Conservation (phyloP, 2,888 invertebrate genomes). For the Conistra vaccinii region DNA sequence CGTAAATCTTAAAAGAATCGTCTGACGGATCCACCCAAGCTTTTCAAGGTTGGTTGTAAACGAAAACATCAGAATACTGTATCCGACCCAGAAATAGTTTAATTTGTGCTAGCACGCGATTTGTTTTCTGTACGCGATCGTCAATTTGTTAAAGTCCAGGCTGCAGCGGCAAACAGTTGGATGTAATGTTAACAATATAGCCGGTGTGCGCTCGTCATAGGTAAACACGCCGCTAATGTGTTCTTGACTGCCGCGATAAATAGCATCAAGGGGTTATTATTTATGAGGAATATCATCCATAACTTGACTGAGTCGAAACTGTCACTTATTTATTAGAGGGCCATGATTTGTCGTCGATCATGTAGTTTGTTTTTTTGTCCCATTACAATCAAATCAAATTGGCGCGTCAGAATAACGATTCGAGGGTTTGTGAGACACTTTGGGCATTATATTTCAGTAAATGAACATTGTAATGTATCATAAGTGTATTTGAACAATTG, state of each 20-base stretch:
- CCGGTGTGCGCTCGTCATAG: slow-evolving; percentile 61
- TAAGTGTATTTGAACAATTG: slow-evolving; percentile 65
- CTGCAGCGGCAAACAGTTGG: slow-evolving; percentile 68
- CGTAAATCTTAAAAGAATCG: slow-evolving; percentile 85
- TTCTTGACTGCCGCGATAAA: slow-evolving; percentile 50
- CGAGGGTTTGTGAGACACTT: slow-evolving; percentile 17
- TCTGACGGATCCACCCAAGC: slow-evolving; percentile 79
- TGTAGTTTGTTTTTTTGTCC: slow-evolving; percentile 42
- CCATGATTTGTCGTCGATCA: slow-evolving; percentile 26
- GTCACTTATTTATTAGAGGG: slow-evolving; percentile 46
- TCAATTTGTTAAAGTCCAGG: slow-evolving; percentile 72
- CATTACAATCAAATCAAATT: slow-evolving; percentile 41
- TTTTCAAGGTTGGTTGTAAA: slow-evolving; percentile 82
- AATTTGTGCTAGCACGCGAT: slow-evolving; percentile 66
- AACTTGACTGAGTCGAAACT: slow-evolving; percentile 47
- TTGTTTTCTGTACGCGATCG: slow-evolving; percentile 77
- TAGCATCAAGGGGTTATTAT: slow-evolving; percentile 39
- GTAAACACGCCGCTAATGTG: slow-evolving; percentile 71
- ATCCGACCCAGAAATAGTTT: slow-evolving; percentile 84
- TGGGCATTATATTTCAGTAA: slow-evolving; percentile 36
- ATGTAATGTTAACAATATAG: slow-evolving; percentile 70
- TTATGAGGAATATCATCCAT: slow-evolving; percentile 44
- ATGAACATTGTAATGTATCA: slow-evolving; percentile 38
- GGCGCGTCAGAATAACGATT: slow-evolving; percentile 2
- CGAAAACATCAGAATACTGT: slow-evolving; percentile 82